Conservation (phyloP, 2,888 invertebrate species). For the Idaea biselata region DNA sequence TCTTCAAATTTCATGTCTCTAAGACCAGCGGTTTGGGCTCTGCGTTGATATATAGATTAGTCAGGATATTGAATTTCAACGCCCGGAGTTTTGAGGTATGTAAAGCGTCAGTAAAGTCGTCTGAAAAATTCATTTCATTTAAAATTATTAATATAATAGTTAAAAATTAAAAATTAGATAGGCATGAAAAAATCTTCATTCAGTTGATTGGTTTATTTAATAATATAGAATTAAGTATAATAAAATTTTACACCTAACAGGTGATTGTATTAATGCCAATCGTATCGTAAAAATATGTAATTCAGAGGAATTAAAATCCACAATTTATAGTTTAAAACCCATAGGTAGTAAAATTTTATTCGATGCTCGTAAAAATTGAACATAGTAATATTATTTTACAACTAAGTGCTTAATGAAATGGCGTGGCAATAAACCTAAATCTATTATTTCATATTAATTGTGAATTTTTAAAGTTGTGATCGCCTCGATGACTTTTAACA, state of each 20-base stretch:
- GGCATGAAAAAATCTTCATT: too few relatives aligned
- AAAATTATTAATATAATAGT: too few relatives aligned
- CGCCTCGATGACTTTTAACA: neutral
- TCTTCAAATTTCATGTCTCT: too few relatives aligned
- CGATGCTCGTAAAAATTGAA: neutral
- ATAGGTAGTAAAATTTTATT: neutral
- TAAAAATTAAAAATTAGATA: too few relatives aligned
- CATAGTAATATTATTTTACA: neutral
- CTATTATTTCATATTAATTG: neutral
- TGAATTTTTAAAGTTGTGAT: neutral
- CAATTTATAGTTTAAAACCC: neutral
- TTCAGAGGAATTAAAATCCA: neutral
- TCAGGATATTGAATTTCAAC: too few relatives aligned
- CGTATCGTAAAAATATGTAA: neutral
- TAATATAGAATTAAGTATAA: neutral
- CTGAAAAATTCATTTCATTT: too few relatives aligned
- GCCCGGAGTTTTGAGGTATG: too few relatives aligned
- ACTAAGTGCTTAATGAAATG: neutral
- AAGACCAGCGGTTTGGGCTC: too few relatives aligned
- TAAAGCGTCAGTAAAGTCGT: too few relatives aligned
- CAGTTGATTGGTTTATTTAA: too few relatives aligned
- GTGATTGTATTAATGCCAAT: neutral
- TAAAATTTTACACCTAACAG: neutral
- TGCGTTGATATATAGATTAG: too few relatives aligned
- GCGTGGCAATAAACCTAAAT: neutral